Evolutionary conservation across 2,888 invertebrate genomes (phyloP), one percentile per base, ranked within the genome.

Genomic region (Ecdyonurus torrentis): DNA sequence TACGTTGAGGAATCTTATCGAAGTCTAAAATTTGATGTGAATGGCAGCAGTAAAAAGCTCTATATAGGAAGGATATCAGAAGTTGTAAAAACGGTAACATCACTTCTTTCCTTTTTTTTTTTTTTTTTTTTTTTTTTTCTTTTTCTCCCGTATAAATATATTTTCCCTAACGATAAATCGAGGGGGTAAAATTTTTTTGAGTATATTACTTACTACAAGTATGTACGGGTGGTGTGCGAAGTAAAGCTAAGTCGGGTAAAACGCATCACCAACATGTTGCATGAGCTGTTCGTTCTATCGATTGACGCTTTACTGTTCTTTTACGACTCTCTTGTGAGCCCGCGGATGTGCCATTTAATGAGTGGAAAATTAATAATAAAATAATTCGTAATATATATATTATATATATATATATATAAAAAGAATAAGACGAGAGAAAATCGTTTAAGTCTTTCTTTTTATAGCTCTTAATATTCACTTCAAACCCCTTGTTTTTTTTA

Each of bases 311-410:
- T 55, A 55, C 55, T 55, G 55, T 55, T 22, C 22, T 55, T 55
- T 55, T 55, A 55, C 55, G 55, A 55, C 55, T 55, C 55, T 55
- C 55, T n/a, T 10, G 55, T 55, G 55, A 55, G 55, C 55, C 50
- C n/a, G 19, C 55, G 22, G 22, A 55, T 22, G 55, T 55, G 55
- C 55, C 55, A 22, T 55, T 55, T 55, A 55, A 55, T 55, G 55
- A 55, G 55, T 55, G 55, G 55, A 55, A 55, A 55, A 55, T 55
- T 55, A 55, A 55, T 55, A 55, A 55, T 55, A 55, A 55, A 55
- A 55, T 22, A 20, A 22, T 37, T 37, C 37, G 37, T 37, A 37
- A 10, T n/a, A n/a, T n/a, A n/a, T n/a, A n/a, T n/a, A n/a, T n/a
- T n/a, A n/a, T n/a, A n/a, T n/a, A n/a, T n/a, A n/a, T n/a, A n/a